A percentile compares a stretch with the other conserved stretches of the same genome.
phyloP scores from a whole-genome alignment of 1,140 invertebrate species.

The Drosophila azteca region DNA sequence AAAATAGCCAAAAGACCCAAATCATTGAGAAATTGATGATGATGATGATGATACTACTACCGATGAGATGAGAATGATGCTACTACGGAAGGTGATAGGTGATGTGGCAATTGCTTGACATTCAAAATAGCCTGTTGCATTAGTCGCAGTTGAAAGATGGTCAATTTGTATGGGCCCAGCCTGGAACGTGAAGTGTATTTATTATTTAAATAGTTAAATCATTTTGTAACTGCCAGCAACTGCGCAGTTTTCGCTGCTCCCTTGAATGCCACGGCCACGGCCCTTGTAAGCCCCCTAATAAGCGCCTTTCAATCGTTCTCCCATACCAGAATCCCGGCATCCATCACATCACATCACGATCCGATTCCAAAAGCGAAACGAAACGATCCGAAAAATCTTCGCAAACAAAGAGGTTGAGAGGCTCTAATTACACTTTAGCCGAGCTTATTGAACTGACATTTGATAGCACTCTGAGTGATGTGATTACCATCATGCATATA shows the following conservation, averaged over 20 bases:
- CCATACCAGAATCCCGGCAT: background rate
- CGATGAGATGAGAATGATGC: constrained; percentile 11
- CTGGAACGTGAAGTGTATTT: constrained; percentile 58
- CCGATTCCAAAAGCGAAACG: constrained; percentile 18
- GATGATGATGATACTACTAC: constrained; percentile 16
- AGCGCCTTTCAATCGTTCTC: constrained; percentile 24
- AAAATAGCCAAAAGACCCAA: constrained; percentile 42
- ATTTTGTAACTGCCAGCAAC: constrained; percentile 57
- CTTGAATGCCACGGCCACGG: constrained; percentile 18
- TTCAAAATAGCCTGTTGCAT: constrained; percentile 36
- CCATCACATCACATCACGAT: constrained; percentile 8
- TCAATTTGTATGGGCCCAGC: constrained; percentile 12
- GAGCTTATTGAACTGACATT: constrained; percentile 52
- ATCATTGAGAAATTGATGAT: constrained; percentile 31
- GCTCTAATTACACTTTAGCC: constrained; percentile 34
- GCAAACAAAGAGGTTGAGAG: constrained; percentile 9
- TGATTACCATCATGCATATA: constrained; percentile 41
- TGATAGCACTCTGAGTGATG: constrained; percentile 49
- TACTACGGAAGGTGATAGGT: constrained; percentile 35
- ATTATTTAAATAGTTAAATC: constrained; percentile 70
- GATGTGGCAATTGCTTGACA: constrained; percentile 45
- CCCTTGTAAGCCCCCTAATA: constrained; percentile 49
- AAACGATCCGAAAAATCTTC: constrained; percentile 17
- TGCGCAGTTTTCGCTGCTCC: constrained; percentile 55
- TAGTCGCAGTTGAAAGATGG: constrained; percentile 20